Base-by-base conservation (phyloP, 2,113 vertebrate species). In the Willisornis vidua region DNA sequence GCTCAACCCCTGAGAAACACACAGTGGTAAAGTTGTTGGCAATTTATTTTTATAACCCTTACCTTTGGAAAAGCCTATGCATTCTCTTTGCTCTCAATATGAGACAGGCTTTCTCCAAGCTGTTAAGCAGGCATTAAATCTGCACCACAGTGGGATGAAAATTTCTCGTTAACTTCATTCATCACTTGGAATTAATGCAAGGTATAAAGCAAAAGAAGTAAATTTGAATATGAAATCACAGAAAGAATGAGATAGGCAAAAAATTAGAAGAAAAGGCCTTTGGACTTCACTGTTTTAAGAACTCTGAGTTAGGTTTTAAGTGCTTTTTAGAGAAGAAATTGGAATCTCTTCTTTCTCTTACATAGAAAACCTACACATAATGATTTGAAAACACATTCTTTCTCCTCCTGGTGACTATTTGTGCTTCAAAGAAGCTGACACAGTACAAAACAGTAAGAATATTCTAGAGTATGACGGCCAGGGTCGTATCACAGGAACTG, bases 111-210 rank as follows among this genome's bases (percentile, higher is more conserved):
- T 85, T 68, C 39, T 65, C 15, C 85, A 10, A 80, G 18, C 76
- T 96, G 43, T 96, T 94, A 94, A 96, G 86, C 49, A 93, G 93
- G 61, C 67, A 87, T 65, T 95, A 86, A 81, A 82, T 94, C 92
- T 79, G 61, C 87, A 52, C 87, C 37, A 79, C 63, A 85, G 43
- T 75, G 87, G 55, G 62, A 93, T 80, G 58, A 96, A 96, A 96
- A 90, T 61, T 91, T 95, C 80, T 83, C 2, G 22, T 93, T 97
- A 75, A 84, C 54, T 87, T 96, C 82, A 90, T 91, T 94, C 41
- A 94, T 94, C 79, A 74, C 59, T 96, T 94, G 79, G 63, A 96
- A 95, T 79, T 89, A 92, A 91, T 96, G 85, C 80, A 92, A 3
- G 5, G 28, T 82, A 14, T 90, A 91, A 88, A 91, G 35, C 26